Conservation (phyloP, 2,113 vertebrate species). For the Burhinus oedicnemus region DNA sequence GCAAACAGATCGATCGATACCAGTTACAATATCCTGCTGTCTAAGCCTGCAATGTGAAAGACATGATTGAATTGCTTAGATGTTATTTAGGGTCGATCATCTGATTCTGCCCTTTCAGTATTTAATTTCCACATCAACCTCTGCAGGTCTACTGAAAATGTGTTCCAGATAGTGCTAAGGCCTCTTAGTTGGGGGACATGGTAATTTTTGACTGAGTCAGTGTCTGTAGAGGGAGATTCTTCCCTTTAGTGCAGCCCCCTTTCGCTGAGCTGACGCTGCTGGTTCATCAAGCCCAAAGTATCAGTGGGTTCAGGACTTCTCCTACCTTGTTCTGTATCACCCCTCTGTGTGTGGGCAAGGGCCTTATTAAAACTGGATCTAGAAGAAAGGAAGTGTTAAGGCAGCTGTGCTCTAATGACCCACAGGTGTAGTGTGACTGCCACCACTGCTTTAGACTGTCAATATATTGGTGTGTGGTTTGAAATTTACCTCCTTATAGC, state of each 20-base stretch:
- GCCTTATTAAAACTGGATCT: not conserved
- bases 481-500: not conserved
- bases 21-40: slow-evolving; percentile 30
- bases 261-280: not conserved
- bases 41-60: slow-evolving; percentile 42
- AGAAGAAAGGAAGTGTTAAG: not conserved
- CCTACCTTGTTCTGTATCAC: not conserved
- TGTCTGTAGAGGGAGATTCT: not conserved
- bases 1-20: slow-evolving; percentile 25
- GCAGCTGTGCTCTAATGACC: not conserved
- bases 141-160: slow-evolving; percentile 20
- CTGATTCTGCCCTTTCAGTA: slow-evolving; percentile 35
- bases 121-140: slow-evolving; percentile 20
- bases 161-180: not conserved
- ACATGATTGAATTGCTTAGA: slow-evolving; percentile 41
- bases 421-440: not conserved
- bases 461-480: not conserved
- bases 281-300: not conserved
- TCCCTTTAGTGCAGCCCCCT: not conserved
- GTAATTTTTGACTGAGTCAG: not conserved
- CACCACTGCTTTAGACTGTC: not conserved
- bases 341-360: not conserved
- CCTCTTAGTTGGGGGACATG: not conserved
- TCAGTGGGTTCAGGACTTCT: not conserved
- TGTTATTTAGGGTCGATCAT: slow-evolving; percentile 62